Evolutionary conservation across 2,888 invertebrate species (phyloP), one percentile per base, ranked within the genome.

Genomic region (Labia minor): DNA sequence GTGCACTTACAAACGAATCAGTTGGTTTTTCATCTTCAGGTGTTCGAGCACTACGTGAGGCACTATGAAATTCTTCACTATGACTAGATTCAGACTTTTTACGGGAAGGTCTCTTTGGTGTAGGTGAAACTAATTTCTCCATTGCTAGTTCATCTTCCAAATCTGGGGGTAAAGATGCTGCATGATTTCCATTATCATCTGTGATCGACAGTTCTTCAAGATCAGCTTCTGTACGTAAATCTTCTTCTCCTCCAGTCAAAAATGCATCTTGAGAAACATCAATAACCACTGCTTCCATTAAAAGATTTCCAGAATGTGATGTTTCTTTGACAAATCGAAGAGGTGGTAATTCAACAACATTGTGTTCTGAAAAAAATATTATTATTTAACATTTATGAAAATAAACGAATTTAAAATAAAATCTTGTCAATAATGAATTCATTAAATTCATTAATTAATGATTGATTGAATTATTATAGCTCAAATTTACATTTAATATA

Each of bases 231-330:
- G 93, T 93, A 66, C 90, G 82, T 69, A 90, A 79, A 75, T 92
- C 92, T 21, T 76, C 75, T 73, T 92, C 90, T 71, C 86, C 88
- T 1, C 86, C 86, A n/a, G 86, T 82, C 0, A 83, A 82, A 73
- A 92, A 92, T 73, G 90, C 91, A 71, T 92, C 90, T 0, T 91
- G 90, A 0, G 89, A 87, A 0, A 94, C 91, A 71, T 94, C 94
- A 66, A 94, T 92, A 14, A 94, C 88, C 21, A 93, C 89, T 0
- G 94, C 94, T 79, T 94, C 93, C 91, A 94, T 92, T 0, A 92
- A 76, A 1, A 94, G 79, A 75, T 92, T 92, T 3, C 92, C 92
- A 0, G 92, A 90, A 8, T 88, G 90, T 0, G 92, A 92, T 0
- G 92, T 89, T 80, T 94, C 93, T 77, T 93, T 92, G 0, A 90